Evolutionary conservation across 2,888 invertebrate genomes (phyloP).

Genomic region (Bembecia ichneumoniformis): DNA sequence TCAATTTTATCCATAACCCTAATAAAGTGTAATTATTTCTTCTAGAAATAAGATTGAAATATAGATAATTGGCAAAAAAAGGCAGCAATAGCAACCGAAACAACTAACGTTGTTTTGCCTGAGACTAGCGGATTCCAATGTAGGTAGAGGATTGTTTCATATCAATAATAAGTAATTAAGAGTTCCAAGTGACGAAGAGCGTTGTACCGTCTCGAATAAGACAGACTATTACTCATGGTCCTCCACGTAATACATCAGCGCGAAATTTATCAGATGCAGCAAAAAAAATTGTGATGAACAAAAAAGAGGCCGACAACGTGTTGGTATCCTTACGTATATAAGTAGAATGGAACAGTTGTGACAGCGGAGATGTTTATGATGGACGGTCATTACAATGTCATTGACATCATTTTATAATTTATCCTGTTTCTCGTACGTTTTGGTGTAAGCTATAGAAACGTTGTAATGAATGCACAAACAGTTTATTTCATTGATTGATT

Average conservation of each 20-base stretch:
- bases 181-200: background rate
- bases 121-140: too few species aligned
- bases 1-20: too few species aligned
- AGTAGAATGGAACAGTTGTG: constrained; percentile 42
- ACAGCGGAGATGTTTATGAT: constrained; percentile 29
- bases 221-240: constrained; percentile 31
- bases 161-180: too few species aligned
- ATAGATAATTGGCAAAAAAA: too few species aligned
- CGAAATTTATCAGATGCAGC: constrained; percentile 44
- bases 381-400: constrained; percentile 54
- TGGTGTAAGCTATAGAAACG: constrained; percentile 9
- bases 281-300: constrained; percentile 30
- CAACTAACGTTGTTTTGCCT: too few species aligned
- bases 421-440: constrained; percentile 30
- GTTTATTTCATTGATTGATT: too few species aligned
- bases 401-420: constrained; percentile 52
- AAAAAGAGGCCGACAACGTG: background rate
- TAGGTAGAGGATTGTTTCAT: too few species aligned
- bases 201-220: constrained; percentile 12
- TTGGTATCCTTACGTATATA: background rate
- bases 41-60: too few species aligned
- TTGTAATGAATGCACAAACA: too few species aligned
- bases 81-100: too few species aligned
- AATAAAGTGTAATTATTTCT: too few species aligned
- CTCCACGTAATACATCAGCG: constrained; percentile 35